Evolutionary conservation across 2,113 vertebrate genomes (phyloP), one percentile per base, ranked within the genome.

Genomic region (Salvelinus namaycush): DNA sequence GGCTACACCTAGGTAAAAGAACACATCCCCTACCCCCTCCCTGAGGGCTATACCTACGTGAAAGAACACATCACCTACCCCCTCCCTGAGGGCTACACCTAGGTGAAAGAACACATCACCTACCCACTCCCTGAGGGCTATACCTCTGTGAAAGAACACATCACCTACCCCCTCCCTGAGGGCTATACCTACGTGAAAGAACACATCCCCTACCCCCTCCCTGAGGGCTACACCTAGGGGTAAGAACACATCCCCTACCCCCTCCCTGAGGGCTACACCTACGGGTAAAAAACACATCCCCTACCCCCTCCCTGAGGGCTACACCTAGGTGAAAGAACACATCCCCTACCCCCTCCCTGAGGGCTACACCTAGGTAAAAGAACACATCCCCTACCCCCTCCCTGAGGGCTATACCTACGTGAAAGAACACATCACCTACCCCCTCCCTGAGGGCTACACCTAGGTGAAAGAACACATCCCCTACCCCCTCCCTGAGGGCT

Each of bases 141-240:
- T 2, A 60, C 57, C 8, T 5, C 8, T 0, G 14, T 1, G 49
- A 3, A 51, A 12, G 11, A 39, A 39, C 7, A 39, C 51, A 94
- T 98, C 67, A 96, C 97, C 16, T 94, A 95, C 82, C 95, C 95
- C 0, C 82, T 96, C 74, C 96, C 96, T 3, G 89, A 22, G 2
- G n/a, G 60, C 5, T 34, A 34, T 2, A 59, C 57, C 7, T 4
- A 34, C 0, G 13, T 0, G 48, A 0, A 51, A 11, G 9, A 34
- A 34, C 34, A 34, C 59, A 24, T 13, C 16, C 7, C 22, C 12
- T 39, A 31, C 8, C 44, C 44, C 13, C 48, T 62, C 6, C 60
- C 60, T 8, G 60, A 22, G n/a, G n/a, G 22, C 1, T 22, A 29
- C n/a, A n/a, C n/a, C n/a, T n/a, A n/a, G n/a, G n/a, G n/a, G n/a